Evolutionary conservation across 2,888 invertebrate genomes (phyloP).

Genomic region (Hemaris fuciformis): DNA sequence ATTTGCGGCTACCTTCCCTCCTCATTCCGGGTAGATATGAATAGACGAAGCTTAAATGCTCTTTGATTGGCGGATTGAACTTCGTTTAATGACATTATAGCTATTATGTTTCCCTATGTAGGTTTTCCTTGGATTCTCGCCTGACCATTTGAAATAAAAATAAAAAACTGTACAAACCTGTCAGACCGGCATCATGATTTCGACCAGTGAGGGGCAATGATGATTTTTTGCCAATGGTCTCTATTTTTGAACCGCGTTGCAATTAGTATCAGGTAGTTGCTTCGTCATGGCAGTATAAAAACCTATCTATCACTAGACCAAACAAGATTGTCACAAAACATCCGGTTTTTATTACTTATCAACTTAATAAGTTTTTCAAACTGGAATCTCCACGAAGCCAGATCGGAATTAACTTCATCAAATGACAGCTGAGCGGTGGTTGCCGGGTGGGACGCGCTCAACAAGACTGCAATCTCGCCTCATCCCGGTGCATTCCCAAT

Average conservation of each 20-base stretch:
- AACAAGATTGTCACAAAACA: background rate
- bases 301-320: background rate
- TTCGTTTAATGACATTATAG: too few species aligned
- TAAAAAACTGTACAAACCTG: too few species aligned
- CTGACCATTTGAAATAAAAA: too few species aligned
- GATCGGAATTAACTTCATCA: background rate
- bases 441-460: background rate
- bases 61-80: too few species aligned
- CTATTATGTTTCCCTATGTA: too few species aligned
- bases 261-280: too few species aligned
- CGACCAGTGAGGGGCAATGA: too few species aligned
- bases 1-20: background rate
- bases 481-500: background rate
- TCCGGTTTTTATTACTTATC: background rate
- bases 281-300: too few species aligned
- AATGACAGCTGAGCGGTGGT: background rate
- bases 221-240: too few species aligned
- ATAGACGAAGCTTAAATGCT: background rate
- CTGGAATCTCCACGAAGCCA: background rate
- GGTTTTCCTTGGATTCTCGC: too few species aligned
- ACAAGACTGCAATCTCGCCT: background rate
- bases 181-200: too few species aligned
- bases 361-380: background rate
- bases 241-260: too few species aligned
- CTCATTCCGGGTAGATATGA: background rate